Evolutionary conservation across 2,797 vertebrate genomes (phyloP), one percentile per base, ranked within the genome.

Genomic region (Aeoliscus strigatus): DNA sequence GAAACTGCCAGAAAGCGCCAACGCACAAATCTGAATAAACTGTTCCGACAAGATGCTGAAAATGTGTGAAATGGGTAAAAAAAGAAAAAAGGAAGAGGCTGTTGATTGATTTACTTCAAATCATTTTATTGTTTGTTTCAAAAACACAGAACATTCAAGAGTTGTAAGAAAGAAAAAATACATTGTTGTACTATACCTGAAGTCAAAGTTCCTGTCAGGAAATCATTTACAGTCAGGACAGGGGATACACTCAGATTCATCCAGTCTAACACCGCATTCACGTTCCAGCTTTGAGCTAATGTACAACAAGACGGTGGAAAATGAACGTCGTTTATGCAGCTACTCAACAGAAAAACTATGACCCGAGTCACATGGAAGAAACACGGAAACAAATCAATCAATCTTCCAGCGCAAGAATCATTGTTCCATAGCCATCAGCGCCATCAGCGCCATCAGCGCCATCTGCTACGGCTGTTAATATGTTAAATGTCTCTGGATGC

Each of bases 341-440:
- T 47, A 84, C 69, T 75, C 50, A 67, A 14, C 41, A 37, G 51
- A 75, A 76, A 79, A 89, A 89, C 87, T 79, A 51, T 88, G 85
- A 83, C 61, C 78, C 80, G 36, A 56, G 48, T 60, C 80, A 76
- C 85, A 33, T 71, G 75, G 72, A 86, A 80, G 79, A 77, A 78
- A 68, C 63, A 44, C 55, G 55, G 38, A 58, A 60, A 17, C n/a
- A 68, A 66, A 13, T 36, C 27, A 70, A 54, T 50, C 73, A 77
- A 45, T 60, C 70, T 79, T 80, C 83, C 86, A 69, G 79, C 62
- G 81, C 79, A 73, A 75, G 86, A 75, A 84, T 87, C 87, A 86
- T 73, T 72, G 83, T 82, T 73, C 52, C 75, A 62, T 54, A 58
- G 58, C 60, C 31, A 53, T 56, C 27, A 27, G 45, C 39, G 32